Evolutionary conservation across 2,113 vertebrate species (phyloP).

Genomic region (Mesoclemmys tuberculata): DNA sequence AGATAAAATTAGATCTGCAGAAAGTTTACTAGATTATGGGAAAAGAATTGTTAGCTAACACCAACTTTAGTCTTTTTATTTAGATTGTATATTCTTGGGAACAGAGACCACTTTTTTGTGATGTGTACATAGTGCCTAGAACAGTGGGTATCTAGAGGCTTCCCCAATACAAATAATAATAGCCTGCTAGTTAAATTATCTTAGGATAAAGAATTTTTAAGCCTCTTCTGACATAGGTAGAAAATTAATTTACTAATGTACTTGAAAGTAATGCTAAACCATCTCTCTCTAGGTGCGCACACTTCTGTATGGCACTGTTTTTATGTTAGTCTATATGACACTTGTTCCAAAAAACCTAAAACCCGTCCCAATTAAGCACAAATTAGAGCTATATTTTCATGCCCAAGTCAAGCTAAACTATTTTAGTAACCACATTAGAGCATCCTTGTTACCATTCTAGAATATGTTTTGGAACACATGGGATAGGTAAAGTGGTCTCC

Average conservation of each 20-base stretch:
- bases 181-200: neutral
- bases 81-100: neutral
- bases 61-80: fast-evolving
- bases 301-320: neutral
- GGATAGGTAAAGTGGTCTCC: fast-evolving
- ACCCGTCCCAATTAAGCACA: neutral
- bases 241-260: neutral
- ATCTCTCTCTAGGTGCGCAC: neutral
- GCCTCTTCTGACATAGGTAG: neutral
- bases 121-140: fast-evolving
- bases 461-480: neutral
- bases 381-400: neutral
- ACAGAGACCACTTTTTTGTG: neutral
- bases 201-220: neutral
- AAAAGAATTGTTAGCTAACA: neutral
- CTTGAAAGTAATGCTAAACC: neutral
- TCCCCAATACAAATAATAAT: neutral
- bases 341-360: neutral
- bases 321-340: fast-evolving
- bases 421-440: neutral
- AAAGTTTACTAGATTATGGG: neutral
- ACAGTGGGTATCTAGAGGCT: neutral
- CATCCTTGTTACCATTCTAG: neutral
- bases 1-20: neutral
- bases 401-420: neutral